Base-by-base conservation (phyloP, 2,888 invertebrate genomes). In the Hedychridium roseum region DNA sequence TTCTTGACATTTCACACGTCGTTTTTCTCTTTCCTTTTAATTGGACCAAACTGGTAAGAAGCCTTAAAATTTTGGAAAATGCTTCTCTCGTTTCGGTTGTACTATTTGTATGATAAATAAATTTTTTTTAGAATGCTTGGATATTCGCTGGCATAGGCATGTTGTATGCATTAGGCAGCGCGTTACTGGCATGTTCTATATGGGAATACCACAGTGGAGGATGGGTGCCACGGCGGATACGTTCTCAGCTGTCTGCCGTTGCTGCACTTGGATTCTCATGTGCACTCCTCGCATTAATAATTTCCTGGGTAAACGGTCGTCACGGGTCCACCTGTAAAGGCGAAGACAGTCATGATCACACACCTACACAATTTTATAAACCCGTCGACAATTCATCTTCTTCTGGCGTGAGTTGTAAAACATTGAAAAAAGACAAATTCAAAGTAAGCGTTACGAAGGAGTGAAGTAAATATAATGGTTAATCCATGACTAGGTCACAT, bases 1-100 rank as follows among this genome's bases (percentile, higher is more conserved):
- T 90, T 83, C 86, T 90, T 78, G 89, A 89, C 83, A 86, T 90
- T 80, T 89, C 89, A 68, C 88, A 89, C 78, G 85, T 89, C 74
- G 84, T 88, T 74, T 87, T 89, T 80, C 83, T 89, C 80, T 89
- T 90, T 80, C 90, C 89, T 66, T 86, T 90, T 76, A 88, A 89
- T 78, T 90, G 89, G 89, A 86, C 87, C 63, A 88, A 87, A 84
- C 81, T 90, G 84, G 90, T 90, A 80, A 84, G 88, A 82, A 62
- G 15, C n/a, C n/a, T n/a, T n/a, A n/a, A n/a, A n/a, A n/a, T n/a
- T n/a, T n/a, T n/a, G n/a, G n/a, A n/a, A n/a, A n/a, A n/a, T n/a
- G n/a, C n/a, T n/a, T n/a, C n/a, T n/a, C n/a, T n/a, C n/a, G n/a
- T n/a, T n/a, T n/a, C n/a, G n/a, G n/a, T n/a, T n/a, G n/a, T n/a